Evolutionary conservation across 2,888 invertebrate genomes (phyloP).

Genomic region (Chrysodeixis includens): DNA sequence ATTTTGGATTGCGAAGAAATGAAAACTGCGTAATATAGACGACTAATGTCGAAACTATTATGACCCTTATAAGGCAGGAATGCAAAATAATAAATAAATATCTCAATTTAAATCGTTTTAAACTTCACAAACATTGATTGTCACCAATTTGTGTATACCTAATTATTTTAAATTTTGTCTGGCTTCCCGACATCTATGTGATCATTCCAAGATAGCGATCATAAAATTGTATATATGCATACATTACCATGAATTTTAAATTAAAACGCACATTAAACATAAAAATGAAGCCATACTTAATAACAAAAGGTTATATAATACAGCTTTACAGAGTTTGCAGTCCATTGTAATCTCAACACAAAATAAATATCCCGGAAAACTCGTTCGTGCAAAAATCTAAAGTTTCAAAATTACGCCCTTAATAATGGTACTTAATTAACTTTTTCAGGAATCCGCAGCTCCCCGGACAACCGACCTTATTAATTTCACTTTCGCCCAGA

Average conservation of each 20-base stretch:
- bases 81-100: too few species aligned
- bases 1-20: too few species aligned
- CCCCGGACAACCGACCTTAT: constrained; percentile 28
- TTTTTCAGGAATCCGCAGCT: constrained; percentile 26
- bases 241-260: background rate
- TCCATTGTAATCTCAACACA: constrained; percentile 10
- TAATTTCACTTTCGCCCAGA: constrained; percentile 41
- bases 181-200: too few species aligned
- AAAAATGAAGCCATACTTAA: background rate
- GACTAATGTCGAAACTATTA: too few species aligned
- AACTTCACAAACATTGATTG: too few species aligned
- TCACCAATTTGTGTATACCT: too few species aligned
- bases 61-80: too few species aligned
- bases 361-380: constrained; percentile 16
- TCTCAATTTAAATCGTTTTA: too few species aligned
- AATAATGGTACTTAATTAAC: constrained; percentile 41
- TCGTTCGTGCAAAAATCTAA: constrained; percentile 12
- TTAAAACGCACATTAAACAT: background rate
- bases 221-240: too few species aligned
- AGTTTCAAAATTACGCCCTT: constrained; percentile 23
- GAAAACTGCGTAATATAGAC: too few species aligned
- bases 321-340: background rate
- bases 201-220: too few species aligned
- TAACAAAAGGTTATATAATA: background rate
- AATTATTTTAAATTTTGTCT: too few species aligned